Evolutionary conservation across 2,113 vertebrate genomes (phyloP), one percentile per base, ranked within the genome.

Genomic region (Illadopsis cleaveri): DNA sequence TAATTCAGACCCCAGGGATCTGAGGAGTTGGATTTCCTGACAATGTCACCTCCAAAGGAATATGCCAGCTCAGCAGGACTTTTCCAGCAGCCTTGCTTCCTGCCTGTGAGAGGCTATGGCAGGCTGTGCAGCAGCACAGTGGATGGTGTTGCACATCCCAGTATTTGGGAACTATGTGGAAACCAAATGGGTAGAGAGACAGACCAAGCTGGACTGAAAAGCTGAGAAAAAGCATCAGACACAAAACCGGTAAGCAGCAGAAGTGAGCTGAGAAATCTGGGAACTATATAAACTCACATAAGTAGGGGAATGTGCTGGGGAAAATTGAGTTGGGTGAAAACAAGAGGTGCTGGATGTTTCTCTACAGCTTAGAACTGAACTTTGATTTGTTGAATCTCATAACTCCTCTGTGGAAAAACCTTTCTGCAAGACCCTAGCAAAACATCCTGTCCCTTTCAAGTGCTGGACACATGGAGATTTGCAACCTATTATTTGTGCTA

Each of bases 401-500:
- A 0, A 1, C 13, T 76, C 19, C 57, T 23, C 58, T 15, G 37
- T 12, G 20, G 45, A 83, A 86, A 91, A 89, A 53, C 5, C 27
- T 69, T 86, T 53, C 45, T 62, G 42, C 37, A 45, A 70, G 42
- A 18, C n/a, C 15, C 12, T 58, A 76, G 33, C 9, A 91, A 86
- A 94, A 91, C 3, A 23, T 84, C 60, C 38, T n/a, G 23, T 70
- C 72, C 50, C 19, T 88, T 88, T 71, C 42, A 77, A 94, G 64
- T 14, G 11, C 31, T 60, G 48, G 82, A 86, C 82, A 86, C 17
- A 7, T 2, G 15, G 31, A 92, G 80, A 95, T 96, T 86, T 86
- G 72, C 71, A 89, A 86, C 64, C 77, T 81, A 83, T 93, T 94
- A 91, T 94, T 93, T 71, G 60, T 84, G 60, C 77, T 42, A 33